These are phyloP conservation scores for Strigamia maritima DNA, from an alignment of 2,888 invertebrate species.

Conservation along the genomic window DNA sequence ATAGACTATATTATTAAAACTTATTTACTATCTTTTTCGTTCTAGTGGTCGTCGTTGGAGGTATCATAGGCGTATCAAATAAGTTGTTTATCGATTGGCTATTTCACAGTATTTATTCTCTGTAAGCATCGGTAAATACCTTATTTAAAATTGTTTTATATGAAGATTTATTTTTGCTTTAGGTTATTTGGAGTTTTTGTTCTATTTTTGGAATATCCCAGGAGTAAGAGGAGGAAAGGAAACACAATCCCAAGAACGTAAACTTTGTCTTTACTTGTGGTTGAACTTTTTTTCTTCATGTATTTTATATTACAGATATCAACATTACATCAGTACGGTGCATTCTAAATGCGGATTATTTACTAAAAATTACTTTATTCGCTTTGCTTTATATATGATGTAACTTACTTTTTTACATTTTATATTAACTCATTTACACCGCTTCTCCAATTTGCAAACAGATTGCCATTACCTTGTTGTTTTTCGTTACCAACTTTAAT, in stretches of 20 bases:
- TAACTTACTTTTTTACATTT: not conserved
- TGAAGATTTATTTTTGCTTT: not conserved
- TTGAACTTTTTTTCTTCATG: not conserved
- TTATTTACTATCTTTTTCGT: not conserved
- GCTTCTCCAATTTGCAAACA: not conserved
- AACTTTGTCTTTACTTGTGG: not conserved
- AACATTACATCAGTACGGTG: not conserved
- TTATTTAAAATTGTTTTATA: not conserved
- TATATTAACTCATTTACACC: not conserved
- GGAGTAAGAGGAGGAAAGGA: not conserved
- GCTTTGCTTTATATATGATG: not conserved
- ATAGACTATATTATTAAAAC: too few relatives aligned
- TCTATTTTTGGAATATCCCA: not conserved
- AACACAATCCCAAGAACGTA: not conserved
- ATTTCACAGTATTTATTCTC: not conserved
- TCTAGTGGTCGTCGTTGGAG: not conserved
- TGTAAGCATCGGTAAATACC: too few relatives aligned
- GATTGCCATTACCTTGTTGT: not conserved
- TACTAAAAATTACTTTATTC: not conserved
- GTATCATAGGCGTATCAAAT: not conserved
- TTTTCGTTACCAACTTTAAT: not conserved
- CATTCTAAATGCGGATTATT: not conserved
- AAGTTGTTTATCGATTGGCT: not conserved
- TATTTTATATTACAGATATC: not conserved
- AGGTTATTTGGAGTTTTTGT: not conserved